A percentile compares a stretch with the other conserved stretches of the same genome.
These are phyloP conservation scores for Dascyllus trimaculatus DNA, from an alignment of 2,113 vertebrate species.

Conservation along the genomic window DNA sequence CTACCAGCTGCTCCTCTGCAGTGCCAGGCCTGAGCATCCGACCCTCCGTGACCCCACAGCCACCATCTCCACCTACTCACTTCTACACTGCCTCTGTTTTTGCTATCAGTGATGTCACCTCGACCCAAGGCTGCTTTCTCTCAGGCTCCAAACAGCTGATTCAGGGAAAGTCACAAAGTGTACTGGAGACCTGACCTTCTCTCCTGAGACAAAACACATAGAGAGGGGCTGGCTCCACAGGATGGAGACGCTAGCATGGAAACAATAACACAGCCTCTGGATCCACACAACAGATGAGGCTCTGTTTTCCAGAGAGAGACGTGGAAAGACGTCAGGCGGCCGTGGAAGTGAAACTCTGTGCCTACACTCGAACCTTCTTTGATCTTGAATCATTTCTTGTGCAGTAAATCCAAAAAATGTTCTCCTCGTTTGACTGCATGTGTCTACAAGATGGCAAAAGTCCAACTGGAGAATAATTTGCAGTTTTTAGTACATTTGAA, in stretches of 20 bases:
- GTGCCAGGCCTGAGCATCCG: constrained; percentile 23
- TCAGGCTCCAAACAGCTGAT: constrained; percentile 87
- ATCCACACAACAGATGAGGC: constrained; percentile 60
- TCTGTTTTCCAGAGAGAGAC: constrained; percentile 52
- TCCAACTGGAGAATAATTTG: not conserved
- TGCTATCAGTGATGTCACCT: constrained; percentile 87
- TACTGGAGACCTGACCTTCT: constrained; percentile 89
- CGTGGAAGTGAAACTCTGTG: constrained; percentile 7
- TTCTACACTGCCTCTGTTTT: constrained; percentile 73
- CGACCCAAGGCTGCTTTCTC: constrained; percentile 84
- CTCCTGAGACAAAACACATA: constrained; percentile 90
- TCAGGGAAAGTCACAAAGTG: constrained; percentile 87
- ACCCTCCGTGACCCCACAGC: not conserved
- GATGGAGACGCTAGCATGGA: constrained; percentile 79
- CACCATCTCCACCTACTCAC: constrained; percentile 31
- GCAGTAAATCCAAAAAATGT: not conserved
- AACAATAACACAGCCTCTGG: constrained; percentile 82
- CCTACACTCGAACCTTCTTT: not conserved
- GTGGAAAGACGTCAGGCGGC: constrained; percentile 10
- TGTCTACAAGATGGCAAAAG: not conserved
- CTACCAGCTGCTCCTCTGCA: constrained; percentile 69
- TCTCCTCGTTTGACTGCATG: too few relatives aligned
- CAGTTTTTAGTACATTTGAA: too few relatives aligned
- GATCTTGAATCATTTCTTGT: constrained; percentile 1
- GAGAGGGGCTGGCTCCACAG: constrained; percentile 73